Conservation (phyloP, 2,888 invertebrate species). For the Itoplectis maculator region DNA sequence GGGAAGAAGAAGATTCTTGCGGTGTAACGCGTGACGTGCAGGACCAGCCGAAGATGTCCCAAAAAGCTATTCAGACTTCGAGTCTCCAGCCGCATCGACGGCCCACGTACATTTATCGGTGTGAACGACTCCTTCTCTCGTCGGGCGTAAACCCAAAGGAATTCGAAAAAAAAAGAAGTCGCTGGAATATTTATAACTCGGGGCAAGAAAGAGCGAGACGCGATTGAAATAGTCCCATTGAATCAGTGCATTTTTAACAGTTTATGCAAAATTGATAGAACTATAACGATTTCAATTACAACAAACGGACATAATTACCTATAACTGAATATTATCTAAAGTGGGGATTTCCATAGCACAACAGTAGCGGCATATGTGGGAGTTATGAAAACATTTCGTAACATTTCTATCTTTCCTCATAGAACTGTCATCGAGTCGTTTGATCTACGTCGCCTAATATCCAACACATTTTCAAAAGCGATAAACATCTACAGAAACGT, state of each 20-base stretch:
- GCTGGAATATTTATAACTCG: slow-evolving; percentile 64
- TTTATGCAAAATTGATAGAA: not conserved
- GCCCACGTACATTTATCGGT: slow-evolving; percentile 29
- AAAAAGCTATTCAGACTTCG: slow-evolving; percentile 32
- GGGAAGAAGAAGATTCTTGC: slow-evolving; percentile 23
- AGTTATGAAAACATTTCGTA: slow-evolving; percentile 17
- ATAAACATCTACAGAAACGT: slow-evolving; percentile 2
- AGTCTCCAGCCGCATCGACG: slow-evolving; percentile 15
- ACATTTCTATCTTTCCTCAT: slow-evolving; percentile 33
- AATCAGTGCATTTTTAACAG: not conserved
- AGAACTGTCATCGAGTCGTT: slow-evolving; percentile 50
- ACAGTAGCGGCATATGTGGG: slow-evolving; percentile 11
- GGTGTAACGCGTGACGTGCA: slow-evolving; percentile 31
- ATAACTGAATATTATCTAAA: not conserved
- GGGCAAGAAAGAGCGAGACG: slow-evolving; percentile 51
- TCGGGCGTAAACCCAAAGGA: slow-evolving; percentile 14
- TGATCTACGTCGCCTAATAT: slow-evolving; percentile 25
- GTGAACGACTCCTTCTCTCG: slow-evolving; percentile 1
- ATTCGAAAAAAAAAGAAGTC: not conserved
- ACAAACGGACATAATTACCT: not conserved
- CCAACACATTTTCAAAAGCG: slow-evolving; percentile 9
- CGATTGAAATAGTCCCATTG: not conserved
- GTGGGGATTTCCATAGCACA: not conserved
- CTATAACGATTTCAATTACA: not conserved
- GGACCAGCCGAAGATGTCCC: slow-evolving; percentile 31